Evolutionary conservation across 2,113 vertebrate species (phyloP), one percentile per base, ranked within the genome.

Genomic region (Strigops habroptila): DNA sequence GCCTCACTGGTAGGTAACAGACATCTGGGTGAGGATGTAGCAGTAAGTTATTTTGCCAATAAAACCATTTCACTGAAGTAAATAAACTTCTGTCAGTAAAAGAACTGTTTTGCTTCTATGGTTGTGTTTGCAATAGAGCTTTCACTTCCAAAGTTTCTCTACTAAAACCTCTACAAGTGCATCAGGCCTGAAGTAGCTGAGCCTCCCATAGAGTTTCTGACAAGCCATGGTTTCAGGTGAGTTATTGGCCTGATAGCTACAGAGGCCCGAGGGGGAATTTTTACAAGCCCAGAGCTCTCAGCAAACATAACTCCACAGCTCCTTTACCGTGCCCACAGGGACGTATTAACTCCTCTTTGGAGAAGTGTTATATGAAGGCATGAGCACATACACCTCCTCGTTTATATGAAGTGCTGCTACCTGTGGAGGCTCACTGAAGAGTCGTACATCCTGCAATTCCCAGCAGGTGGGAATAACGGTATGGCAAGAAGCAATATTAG

Each of bases 191-290:
- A 43, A 57, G 63, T 3, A 88, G 69, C 51, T 53, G 7, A 76
- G 46, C 16, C 12, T 91, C 37, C 25, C 12, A 2, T 1, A 1
- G 0, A 2, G 51, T 8, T 85, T 51, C 70, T 27, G 37, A 62
- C 0, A 4, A 83, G 60, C 41, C 3, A 1, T 30, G 46, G 44
- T 86, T 71, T 52, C 51, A 57, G 41, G 71, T 71, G 73, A 94
- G 30, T 60, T 83, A 86, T 0, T 33, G 68, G 30, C 23, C 67
- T 80, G 57, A 37, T 5, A 52, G n/a, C 33, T 35, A 5, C 1
- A 7, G 57, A 91, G 35, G 27, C 52, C 48, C 3, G 0, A 55
- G 41, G 25, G 44, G 51, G 35, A 37, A 52, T 68, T 87, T 74
- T 25, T 64, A 22, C n/a, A 52, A 90, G 68, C 23, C 77, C 80